Evolutionary conservation across 2,888 invertebrate genomes (phyloP), one percentile per base, ranked within the genome.

Genomic region (Ichneumoninae sp.): DNA sequence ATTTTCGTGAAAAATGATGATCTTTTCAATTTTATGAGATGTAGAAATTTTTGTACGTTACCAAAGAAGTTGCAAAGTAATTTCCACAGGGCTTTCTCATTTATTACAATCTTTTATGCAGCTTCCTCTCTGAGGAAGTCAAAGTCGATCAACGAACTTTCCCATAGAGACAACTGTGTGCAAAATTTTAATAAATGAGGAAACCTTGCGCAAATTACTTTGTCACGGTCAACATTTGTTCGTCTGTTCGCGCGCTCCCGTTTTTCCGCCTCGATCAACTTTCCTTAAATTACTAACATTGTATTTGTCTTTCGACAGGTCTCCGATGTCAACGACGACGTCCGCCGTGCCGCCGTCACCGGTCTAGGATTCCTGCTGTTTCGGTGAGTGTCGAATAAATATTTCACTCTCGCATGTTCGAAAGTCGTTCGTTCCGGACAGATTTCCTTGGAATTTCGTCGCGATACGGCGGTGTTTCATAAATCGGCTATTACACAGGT

Each of bases 281-380:
- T 40, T 40, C 66, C 47, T 47, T 33, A 22, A 60, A 6, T 73
- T 26, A n/a, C n/a, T 7, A 36, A 60, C n/a, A 1, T 4, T 3
- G 10, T 50, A 22, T 83, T 68, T 88, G 86, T 91, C 4, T 26
- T 63, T 54, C 33, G 10, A 68, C 88, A 96, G 96, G 96, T 96
- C 57, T 98, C 99, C 54, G 99, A 99, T 94, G 99, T 99, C 0
- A 99, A 99, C 92, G 99, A 99, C 93, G 99, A 99, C 94, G 99
- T 99, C 1, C 96, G 99, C 86, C 96, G 99, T 81, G 99, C 99
- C 77, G 99, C 99, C 52, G 99, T 99, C 22, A 99, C 99, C 10
- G 98, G 99, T n/a, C 96, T 99, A 81, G 99, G 99, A 89, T 99
- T 99, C 94, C 96, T 99, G 76, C 95, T 99, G 86, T 99, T 99